Base-by-base conservation (phyloP, 37 sponge, comb jelly and placozoan genomes). In the Ephydatia muelleri region DNA sequence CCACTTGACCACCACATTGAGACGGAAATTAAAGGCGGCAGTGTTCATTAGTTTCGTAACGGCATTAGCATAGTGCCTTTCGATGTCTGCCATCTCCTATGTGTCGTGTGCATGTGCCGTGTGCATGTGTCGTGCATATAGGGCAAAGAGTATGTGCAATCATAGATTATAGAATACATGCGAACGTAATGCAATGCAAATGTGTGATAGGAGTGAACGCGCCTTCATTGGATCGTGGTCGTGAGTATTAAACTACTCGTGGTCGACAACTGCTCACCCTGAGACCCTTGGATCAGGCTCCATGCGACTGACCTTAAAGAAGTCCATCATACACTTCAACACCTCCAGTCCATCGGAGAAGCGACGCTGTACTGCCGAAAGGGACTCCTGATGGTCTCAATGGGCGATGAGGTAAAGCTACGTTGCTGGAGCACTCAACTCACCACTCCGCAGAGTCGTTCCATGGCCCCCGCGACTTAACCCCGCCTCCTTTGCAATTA, bases 321-420 rank as follows among this genome's bases (percentile, higher is more conserved):
- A 95, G 26, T 92, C 96, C 28, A 85, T 47, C 29, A 92, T 88
- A 85, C 91, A 92, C 13, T 70, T 68, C 28, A 95, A 86, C 0
- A 95, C 93, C 22, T 92, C 93, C 57, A 87, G 84, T 0, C 93
- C 87, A 82, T 92, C 85, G 64, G 93, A 81, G 65, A 92, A 95
- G 76, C 90, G 67, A 49, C 82, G 81, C 22, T 22, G 70, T 16
- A 95, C 88, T 47, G 86, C 72, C 14, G 78, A 57, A 0, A 95
- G 70, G 48, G 93, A 89, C 11, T 84, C 90, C 95, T 95, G 80
- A 31, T 70, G 1, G 37, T 27, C 22, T 5, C 71, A 39, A 38
- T 28, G 16, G 29, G 0, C 3, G 16, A 73, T 27, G 26, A 43
- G 47, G 6, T 43, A 43, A 43, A 43, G 47, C 3, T 25, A 19